phyloP scores from a whole-genome alignment of 2,888 invertebrate genomes.

The Mimas tiliae region DNA sequence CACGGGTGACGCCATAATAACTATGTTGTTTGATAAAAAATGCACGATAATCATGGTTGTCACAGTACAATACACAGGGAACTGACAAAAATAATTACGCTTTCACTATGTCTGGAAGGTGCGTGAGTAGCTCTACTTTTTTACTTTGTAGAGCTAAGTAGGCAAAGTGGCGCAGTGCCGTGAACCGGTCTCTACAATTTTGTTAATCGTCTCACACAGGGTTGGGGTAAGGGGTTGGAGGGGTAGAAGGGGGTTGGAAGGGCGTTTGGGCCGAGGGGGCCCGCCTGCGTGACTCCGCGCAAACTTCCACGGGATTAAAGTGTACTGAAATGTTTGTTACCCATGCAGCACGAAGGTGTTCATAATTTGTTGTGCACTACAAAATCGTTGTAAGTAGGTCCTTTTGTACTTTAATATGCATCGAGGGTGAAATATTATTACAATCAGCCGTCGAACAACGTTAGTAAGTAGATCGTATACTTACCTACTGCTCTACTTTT shows the following conservation, averaged over 20 bases:
- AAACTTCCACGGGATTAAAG: slow-evolving; percentile 43
- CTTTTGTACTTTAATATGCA: slow-evolving; percentile 17
- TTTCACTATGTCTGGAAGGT: slow-evolving; percentile 5
- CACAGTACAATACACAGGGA: slow-evolving; percentile 17
- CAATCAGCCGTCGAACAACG: neutral
- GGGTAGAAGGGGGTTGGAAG: slow-evolving; percentile 29
- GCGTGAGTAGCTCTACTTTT: slow-evolving; percentile 27
- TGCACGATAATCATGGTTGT: slow-evolving; percentile 6
- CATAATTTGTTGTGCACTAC: slow-evolving; percentile 22
- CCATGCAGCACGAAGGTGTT: slow-evolving; percentile 21
- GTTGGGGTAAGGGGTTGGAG: slow-evolving; percentile 31
- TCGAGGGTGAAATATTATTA: slow-evolving; percentile 11
- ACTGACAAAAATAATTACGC: slow-evolving; percentile 27
- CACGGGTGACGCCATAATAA: slow-evolving; percentile 5
- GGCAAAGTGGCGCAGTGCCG: slow-evolving; percentile 57
- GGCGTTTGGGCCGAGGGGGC: slow-evolving; percentile 30
- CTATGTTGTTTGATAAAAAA: slow-evolving; percentile 10
- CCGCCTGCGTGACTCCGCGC: slow-evolving; percentile 59
- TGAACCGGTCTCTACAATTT: slow-evolving; percentile 67
- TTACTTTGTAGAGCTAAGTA: slow-evolving; percentile 11
- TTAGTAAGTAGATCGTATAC: neutral
- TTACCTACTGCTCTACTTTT: neutral
- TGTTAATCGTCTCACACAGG: slow-evolving; percentile 64
- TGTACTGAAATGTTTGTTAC: slow-evolving; percentile 20
- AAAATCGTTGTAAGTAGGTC: slow-evolving; percentile 18